These are phyloP conservation scores for Chrysolina americana DNA, from an alignment of 2,888 invertebrate species.

Conservation along the genomic window DNA sequence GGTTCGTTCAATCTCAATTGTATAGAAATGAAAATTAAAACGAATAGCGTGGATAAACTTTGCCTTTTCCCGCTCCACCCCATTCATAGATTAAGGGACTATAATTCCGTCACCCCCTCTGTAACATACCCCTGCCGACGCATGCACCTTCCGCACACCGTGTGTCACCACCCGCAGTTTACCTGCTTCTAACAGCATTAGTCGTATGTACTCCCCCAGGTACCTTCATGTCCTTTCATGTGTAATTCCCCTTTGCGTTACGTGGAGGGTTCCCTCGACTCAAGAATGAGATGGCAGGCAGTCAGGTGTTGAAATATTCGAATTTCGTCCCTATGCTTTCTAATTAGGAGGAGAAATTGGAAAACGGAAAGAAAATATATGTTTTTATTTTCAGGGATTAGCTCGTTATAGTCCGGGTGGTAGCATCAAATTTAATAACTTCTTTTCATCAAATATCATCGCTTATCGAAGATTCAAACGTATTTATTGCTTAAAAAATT, in stretches of 20 bases:
- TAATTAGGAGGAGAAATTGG: not conserved
- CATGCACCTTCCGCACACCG: conserved; percentile 56
- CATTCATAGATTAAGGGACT: conserved; percentile 20
- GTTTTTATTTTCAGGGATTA: not conserved
- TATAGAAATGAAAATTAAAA: not conserved
- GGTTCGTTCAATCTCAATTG: not conserved
- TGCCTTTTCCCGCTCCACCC: conserved; percentile 29
- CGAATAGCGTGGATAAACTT: not conserved
- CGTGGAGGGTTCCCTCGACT: not conserved
- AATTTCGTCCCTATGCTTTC: not conserved
- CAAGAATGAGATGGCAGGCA: conserved; percentile 23
- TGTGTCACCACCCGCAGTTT: conserved; percentile 56
- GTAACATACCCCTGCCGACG: conserved; percentile 57
- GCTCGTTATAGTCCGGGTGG: not conserved
- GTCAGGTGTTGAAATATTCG: conserved; percentile 9
- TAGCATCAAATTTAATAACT: too few species aligned
- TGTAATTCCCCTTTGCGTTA: conserved; percentile 44
- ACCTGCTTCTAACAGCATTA: conserved; percentile 56
- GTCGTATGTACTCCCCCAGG: conserved; percentile 32
- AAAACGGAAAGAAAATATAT: not conserved
- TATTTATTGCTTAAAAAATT: too few species aligned
- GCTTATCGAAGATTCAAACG: too few species aligned
- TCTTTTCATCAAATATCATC: too few species aligned
- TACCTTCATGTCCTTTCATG: conserved; percentile 43
- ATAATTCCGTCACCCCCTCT: conserved; percentile 45